phyloP scores from a whole-genome alignment of 2,888 invertebrate species.

The Cerastoderma edule region DNA sequence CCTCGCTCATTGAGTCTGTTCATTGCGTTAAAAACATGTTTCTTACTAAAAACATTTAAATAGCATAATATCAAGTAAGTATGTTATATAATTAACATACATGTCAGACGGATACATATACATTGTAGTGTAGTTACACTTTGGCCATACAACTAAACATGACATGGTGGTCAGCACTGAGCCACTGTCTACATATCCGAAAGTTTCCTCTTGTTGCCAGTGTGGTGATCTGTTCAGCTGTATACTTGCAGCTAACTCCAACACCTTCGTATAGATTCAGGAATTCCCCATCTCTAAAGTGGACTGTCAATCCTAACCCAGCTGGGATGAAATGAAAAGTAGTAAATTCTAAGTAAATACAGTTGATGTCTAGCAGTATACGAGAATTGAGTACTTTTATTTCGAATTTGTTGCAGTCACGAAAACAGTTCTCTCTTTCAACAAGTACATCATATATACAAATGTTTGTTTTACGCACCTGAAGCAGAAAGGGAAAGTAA shows the following conservation, averaged over 20 bases:
- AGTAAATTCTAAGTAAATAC: neutral
- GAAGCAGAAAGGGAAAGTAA: neutral
- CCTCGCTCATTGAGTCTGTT: too few relatives aligned
- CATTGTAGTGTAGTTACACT: too few relatives aligned
- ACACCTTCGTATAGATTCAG: neutral
- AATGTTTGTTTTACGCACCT: neutral
- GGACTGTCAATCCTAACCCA: neutral
- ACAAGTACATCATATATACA: neutral
- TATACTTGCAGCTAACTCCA: neutral
- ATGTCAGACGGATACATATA: too few relatives aligned
- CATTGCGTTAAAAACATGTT: too few relatives aligned
- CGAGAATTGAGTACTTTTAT: neutral
- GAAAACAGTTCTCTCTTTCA: neutral
- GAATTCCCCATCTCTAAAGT: neutral
- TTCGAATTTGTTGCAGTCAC: neutral
- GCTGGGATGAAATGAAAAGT: too few relatives aligned
- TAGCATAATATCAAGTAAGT: too few relatives aligned
- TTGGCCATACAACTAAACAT: too few relatives aligned
- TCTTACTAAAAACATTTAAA: too few relatives aligned
- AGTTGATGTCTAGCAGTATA: neutral
- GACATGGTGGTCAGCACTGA: neutral
- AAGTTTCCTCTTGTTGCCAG: neutral
- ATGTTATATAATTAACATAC: too few relatives aligned
- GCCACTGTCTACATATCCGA: neutral
- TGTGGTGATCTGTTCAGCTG: neutral